These are phyloP conservation scores for Polydrusus cervinus DNA, from an alignment of 2,888 invertebrate species.

Conservation along the genomic window DNA sequence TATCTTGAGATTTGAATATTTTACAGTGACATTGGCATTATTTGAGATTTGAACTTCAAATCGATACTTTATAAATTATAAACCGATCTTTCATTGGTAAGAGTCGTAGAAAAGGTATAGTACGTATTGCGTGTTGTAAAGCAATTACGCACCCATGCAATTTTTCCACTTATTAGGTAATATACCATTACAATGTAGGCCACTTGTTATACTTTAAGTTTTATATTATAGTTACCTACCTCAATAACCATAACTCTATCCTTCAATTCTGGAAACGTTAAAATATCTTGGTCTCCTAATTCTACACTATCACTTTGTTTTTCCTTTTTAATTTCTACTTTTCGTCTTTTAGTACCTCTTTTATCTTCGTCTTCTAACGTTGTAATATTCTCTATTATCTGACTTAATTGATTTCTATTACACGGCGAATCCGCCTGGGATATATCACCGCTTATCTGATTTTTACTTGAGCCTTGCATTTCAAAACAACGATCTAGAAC, in stretches of 20 bases:
- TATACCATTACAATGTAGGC: too few relatives aligned
- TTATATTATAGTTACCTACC: slow-evolving; percentile 28
- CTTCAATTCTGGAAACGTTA: slow-evolving; percentile 25
- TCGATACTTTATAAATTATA: too few relatives aligned
- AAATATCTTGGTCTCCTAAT: slow-evolving; percentile 1
- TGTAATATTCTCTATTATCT: neutral
- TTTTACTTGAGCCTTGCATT: neutral
- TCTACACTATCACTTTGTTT: neutral
- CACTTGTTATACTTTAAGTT: too few relatives aligned
- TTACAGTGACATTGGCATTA: too few relatives aligned
- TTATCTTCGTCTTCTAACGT: slow-evolving; percentile 2
- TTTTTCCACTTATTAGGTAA: too few relatives aligned
- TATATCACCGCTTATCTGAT: neutral
- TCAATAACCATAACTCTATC: slow-evolving; percentile 34
- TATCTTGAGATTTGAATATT: too few relatives aligned
- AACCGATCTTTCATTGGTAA: too few relatives aligned
- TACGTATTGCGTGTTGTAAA: too few relatives aligned
- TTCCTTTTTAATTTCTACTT: slow-evolving; percentile 1
- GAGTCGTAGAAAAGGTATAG: too few relatives aligned
- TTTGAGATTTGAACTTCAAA: too few relatives aligned
- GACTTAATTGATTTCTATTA: neutral
- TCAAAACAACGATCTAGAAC: neutral
- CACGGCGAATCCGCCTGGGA: neutral
- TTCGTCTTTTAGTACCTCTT: slow-evolving; percentile 23
- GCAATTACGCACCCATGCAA: too few relatives aligned